A percentile compares a stretch with the other conserved stretches of the same genome.
Evolutionary conservation across 1,140 invertebrate species (phyloP).

Genomic region (Proctacanthus coquilletti): DNA sequence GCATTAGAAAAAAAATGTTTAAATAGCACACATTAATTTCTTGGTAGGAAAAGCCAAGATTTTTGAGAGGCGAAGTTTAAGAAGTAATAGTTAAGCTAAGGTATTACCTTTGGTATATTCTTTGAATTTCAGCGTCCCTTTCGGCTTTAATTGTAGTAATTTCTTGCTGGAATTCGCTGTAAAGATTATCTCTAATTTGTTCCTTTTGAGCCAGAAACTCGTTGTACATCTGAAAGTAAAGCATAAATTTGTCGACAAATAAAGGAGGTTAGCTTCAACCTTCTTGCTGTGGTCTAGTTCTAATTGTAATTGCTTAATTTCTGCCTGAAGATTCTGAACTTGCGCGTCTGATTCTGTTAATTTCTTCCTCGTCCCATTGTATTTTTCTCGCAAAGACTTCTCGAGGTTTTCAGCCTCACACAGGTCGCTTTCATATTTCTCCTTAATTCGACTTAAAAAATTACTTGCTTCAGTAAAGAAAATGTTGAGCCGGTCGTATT

Average conservation of each 20-base stretch:
- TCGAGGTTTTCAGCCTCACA: constrained; percentile 43
- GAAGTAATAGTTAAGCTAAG: neutral
- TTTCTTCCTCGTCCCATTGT: constrained; percentile 37
- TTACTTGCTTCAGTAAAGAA: too few species aligned
- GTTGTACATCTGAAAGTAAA: constrained; percentile 25
- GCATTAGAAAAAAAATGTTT: too few species aligned
- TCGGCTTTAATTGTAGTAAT: constrained; percentile 24
- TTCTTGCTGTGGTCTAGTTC: constrained; percentile 37
- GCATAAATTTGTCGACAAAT: neutral
- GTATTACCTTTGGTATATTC: constrained; percentile 26
- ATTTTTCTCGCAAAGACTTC: constrained; percentile 31
- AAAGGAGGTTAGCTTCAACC: constrained; percentile 14
- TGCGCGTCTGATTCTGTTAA: constrained; percentile 38
- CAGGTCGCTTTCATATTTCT: constrained; percentile 56
- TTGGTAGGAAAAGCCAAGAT: too few species aligned
- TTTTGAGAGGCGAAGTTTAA: too few species aligned
- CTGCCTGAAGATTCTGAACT: constrained; percentile 33
- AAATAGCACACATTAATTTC: too few species aligned
- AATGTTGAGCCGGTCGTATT: too few species aligned
- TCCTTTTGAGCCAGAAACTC: constrained; percentile 34
- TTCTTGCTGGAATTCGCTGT: constrained; percentile 37
- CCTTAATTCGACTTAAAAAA: constrained; percentile 45
- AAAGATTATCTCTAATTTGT: constrained; percentile 32
- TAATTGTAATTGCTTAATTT: constrained; percentile 31
- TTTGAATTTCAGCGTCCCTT: constrained; percentile 32